A percentile compares a stretch with the other conserved stretches of the same genome.
Evolutionary conservation across 2,888 invertebrate genomes (phyloP).

Genomic region (Agrilus mali): DNA sequence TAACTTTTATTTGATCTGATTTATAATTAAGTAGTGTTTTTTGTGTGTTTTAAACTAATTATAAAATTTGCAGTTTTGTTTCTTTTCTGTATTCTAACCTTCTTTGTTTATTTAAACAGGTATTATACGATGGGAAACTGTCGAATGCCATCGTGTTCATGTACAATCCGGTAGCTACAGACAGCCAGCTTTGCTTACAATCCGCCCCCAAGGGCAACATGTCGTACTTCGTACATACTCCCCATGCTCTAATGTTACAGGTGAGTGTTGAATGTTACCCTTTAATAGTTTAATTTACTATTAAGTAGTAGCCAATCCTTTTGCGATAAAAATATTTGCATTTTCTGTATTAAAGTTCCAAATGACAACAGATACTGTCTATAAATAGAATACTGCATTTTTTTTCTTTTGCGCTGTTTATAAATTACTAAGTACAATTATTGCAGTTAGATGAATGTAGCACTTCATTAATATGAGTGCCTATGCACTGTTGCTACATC

Average conservation of each 20-base stretch:
- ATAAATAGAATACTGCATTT: too few species aligned
- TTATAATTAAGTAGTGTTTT: background rate
- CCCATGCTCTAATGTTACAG: conserved; percentile 98
- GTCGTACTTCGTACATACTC: conserved; percentile 97
- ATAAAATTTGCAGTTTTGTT: background rate
- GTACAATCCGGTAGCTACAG: conserved; percentile 99
- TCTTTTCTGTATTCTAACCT: conserved; percentile 2
- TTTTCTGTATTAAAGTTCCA: too few species aligned
- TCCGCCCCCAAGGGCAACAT: conserved; percentile 96
- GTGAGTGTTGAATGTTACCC: conserved; percentile 36
- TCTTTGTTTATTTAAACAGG: conserved; percentile 43
- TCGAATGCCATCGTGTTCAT: conserved; percentile 96
- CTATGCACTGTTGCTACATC: too few species aligned
- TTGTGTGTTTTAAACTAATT: background rate
- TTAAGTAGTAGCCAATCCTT: too few species aligned
- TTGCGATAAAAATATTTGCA: too few species aligned
- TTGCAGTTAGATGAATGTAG: too few species aligned
- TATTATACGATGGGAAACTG: conserved; percentile 95
- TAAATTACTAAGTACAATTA: too few species aligned
- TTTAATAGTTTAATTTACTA: background rate
- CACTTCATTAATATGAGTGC: too few species aligned
- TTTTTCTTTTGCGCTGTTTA: too few species aligned
- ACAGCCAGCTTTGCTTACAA: conserved; percentile 96
- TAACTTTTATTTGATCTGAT: too few species aligned
- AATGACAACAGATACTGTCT: too few species aligned